These are phyloP conservation scores for Diabrotica virgifera DNA, from an alignment of 1,140 invertebrate species.

Conservation along the genomic window DNA sequence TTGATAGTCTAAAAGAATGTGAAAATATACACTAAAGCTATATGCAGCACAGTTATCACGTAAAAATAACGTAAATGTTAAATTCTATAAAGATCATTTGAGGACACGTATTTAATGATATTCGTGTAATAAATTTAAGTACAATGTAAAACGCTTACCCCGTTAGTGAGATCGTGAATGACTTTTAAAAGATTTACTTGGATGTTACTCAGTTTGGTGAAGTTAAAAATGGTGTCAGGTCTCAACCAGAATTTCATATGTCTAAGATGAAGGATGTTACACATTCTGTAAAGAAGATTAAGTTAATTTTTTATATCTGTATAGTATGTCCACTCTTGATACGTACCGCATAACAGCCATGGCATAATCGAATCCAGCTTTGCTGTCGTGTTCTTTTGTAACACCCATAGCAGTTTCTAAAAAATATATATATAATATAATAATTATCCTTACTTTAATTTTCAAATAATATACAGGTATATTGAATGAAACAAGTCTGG, in stretches of 20 bases:
- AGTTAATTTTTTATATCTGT: background rate
- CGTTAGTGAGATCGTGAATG: conserved; percentile 76
- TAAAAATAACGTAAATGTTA: too few species aligned
- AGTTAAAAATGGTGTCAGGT: conserved; percentile 74
- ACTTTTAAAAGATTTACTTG: conserved; percentile 46
- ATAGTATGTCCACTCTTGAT: background rate
- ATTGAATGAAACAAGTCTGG: too few species aligned
- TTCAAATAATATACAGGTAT: too few species aligned
- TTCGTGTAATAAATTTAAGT: too few species aligned
- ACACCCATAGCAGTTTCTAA: conserved; percentile 81
- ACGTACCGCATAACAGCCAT: conserved; percentile 73
- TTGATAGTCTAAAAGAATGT: conserved; percentile 31
- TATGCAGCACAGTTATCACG: too few species aligned
- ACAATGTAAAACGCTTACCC: conserved; percentile 23
- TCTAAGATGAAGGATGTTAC: conserved; percentile 74
- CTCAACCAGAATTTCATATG: conserved; percentile 81
- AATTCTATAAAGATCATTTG: too few species aligned
- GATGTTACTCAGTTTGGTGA: conserved; percentile 61
- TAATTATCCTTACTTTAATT: too few species aligned
- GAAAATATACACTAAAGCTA: too few species aligned
- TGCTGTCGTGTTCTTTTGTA: conserved; percentile 66
- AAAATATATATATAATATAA: background rate
- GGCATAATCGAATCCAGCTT: conserved; percentile 73
- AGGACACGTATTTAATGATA: too few species aligned
- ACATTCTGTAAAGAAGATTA: conserved; percentile 53